phyloP scores from a whole-genome alignment of 2,113 vertebrate species.

The Chaetodon auriga region DNA sequence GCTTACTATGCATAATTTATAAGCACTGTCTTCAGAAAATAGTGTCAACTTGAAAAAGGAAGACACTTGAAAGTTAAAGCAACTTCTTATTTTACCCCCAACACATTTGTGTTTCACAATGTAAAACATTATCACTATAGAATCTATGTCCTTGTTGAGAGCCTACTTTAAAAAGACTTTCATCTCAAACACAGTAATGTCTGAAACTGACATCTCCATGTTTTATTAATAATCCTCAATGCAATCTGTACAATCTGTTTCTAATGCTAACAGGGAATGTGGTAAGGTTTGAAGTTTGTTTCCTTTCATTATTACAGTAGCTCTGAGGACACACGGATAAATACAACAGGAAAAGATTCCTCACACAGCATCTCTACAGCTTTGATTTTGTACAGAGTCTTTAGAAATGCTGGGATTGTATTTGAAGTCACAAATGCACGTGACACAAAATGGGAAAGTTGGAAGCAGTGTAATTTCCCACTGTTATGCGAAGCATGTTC shows the following conservation, averaged over 20 bases:
- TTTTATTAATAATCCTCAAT: conserved; percentile 2
- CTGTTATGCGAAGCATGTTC: conserved; percentile 29
- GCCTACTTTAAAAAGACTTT: conserved; percentile 1
- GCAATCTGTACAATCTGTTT: neutral
- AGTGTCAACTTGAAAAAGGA: neutral
- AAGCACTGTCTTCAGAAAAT: conserved; percentile 33
- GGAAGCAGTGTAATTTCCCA: neutral
- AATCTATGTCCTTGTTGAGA: neutral
- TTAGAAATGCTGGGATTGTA: neutral
- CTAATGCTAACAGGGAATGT: conserved; percentile 2
- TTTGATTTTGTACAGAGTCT: neutral
- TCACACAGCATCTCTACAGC: neutral
- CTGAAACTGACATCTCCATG: neutral
- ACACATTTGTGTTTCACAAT: neutral
- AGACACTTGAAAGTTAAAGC: conserved; percentile 13
- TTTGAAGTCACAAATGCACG: neutral
- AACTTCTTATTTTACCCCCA: neutral
- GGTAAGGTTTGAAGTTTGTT: neutral
- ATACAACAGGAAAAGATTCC: neutral
- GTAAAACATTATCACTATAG: conserved; percentile 1
- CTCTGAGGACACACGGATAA: neutral
- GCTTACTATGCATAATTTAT: conserved; percentile 44
- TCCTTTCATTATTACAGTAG: neutral
- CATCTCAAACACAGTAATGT: neutral
- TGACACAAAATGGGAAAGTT: conserved; percentile 7